Conservation (phyloP, 2,113 vertebrate species). For the Osmerus mordax region DNA sequence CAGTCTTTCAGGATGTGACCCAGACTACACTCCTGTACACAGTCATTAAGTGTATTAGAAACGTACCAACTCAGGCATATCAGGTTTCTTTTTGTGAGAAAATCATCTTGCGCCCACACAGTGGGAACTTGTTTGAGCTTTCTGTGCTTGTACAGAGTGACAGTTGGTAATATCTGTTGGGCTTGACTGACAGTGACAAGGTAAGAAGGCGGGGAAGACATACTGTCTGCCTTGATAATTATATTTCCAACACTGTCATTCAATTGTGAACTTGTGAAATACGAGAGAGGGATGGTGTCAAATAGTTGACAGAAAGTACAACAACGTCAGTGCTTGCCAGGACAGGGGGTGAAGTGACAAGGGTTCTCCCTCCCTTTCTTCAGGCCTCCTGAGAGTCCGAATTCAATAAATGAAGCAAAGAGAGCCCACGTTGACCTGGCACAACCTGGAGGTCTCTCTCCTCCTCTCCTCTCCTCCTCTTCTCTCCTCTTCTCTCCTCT, state of each 20-base stretch:
- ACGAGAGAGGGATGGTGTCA: too few relatives aligned
- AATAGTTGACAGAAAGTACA: too few relatives aligned
- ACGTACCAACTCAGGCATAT: conserved; percentile 11
- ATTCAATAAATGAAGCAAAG: conserved; percentile 46
- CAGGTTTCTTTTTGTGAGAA: conserved; percentile 17
- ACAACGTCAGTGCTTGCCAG: too few relatives aligned
- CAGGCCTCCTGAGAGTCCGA: conserved; percentile 16
- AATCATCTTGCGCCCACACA: conserved; percentile 2
- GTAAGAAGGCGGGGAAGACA: neutral
- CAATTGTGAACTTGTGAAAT: too few relatives aligned
- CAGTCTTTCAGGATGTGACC: conserved; percentile 18
- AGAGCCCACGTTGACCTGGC: conserved; percentile 29
- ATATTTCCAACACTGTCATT: too few relatives aligned
- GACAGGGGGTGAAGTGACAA: too few relatives aligned
- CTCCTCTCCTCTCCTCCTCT: neutral
- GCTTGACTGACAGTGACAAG: neutral
- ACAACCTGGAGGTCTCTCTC: conserved; percentile 54
- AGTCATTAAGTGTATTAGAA: conserved; percentile 29
- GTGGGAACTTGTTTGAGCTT: neutral
- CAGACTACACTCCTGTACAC: conserved; percentile 26
- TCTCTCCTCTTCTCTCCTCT: conserved; percentile 24
- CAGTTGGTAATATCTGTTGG: neutral
- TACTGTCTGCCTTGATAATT: neutral
- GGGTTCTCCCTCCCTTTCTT: too few relatives aligned
- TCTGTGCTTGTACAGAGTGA: neutral